Conservation (phyloP, 2,113 vertebrate genomes). For the Rhizomys pruinosus region DNA sequence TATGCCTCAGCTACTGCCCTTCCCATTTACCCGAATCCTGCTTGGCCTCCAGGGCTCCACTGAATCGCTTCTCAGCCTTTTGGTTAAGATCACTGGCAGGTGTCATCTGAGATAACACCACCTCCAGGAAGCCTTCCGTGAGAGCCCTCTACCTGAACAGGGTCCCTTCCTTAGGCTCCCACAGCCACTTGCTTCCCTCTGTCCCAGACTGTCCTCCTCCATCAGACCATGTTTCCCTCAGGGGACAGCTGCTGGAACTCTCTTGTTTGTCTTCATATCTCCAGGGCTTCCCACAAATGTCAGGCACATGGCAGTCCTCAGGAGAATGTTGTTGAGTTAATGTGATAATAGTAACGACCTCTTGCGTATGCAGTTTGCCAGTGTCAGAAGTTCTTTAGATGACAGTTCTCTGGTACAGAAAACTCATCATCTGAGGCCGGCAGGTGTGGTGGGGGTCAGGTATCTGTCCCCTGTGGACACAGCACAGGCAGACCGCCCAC, state of each 20-base stretch:
- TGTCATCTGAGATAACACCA: not conserved
- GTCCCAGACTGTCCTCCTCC: not conserved
- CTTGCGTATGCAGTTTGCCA: slow-evolving; percentile 50
- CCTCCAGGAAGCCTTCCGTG: slow-evolving; percentile 50
- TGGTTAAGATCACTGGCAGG: not conserved
- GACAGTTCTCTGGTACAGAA: slow-evolving; percentile 13
- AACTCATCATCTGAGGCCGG: not conserved
- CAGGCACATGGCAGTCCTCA: not conserved
- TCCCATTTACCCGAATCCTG: not conserved
- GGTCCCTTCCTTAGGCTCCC: not conserved
- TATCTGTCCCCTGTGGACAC: not conserved
- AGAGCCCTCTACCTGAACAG: not conserved
- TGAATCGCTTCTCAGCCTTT: not conserved
- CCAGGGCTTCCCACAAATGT: slow-evolving; percentile 50
- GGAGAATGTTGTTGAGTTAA: slow-evolving; percentile 26
- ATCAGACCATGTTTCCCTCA: not conserved
- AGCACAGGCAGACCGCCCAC: slow-evolving; percentile 5
- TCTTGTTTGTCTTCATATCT: not conserved
- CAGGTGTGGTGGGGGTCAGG: not conserved
- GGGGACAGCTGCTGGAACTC: not conserved
- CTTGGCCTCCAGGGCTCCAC: not conserved
- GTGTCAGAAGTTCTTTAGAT: slow-evolving; percentile 49
- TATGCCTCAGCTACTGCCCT: not conserved
- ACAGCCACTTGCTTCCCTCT: not conserved
- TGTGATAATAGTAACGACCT: slow-evolving; percentile 52